Evolutionary conservation across 1,140 invertebrate species (phyloP), one percentile per base, ranked within the genome.

Genomic region (Holcopasites calliopsidis): DNA sequence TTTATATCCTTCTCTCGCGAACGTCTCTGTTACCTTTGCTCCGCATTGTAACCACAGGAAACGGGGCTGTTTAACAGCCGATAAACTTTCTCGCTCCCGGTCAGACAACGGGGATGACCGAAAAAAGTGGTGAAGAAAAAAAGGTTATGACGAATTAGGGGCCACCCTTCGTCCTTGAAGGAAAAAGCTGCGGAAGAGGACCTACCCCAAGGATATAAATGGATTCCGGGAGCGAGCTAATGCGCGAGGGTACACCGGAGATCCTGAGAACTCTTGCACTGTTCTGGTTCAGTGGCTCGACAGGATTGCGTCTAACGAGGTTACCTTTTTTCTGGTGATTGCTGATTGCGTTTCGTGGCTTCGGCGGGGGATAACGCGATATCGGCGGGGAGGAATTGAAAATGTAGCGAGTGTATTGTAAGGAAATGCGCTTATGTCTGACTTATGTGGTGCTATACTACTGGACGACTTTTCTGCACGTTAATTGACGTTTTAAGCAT

Each of bases 141-240:
- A 80, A 86, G 52, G 80, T 87, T 88, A 88, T 86, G 85, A 88
- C 84, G 84, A 88, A 89, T 89, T 88, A 87, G 84, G 60, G 80
- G 81, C 76, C 68, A 81, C 79, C 86, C 85, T 82, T 79, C 73
- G 71, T 70, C 69, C 49, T 55, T 26, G 55, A 31, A 73, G 71
- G 80, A 87, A 80, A 85, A 84, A 85, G 55, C 52, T 33, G 44
- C 47, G 35, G 49, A 54, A 42, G 62, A 69, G 42, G 78, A 84
- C 88, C 88, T 89, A 88, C 83, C 88, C 74, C 84, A 89, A 88
- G 72, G 76, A 84, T 82, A n/a, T n/a, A 85, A 86, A 88, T 80
- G 83, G 81, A 72, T 89, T 87, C 77, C 71, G 55, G 65, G 64
- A 75, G 83, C 84, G 79, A n/a, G 82, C 87, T 88, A 87, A 84